Conservation (phyloP, 2,888 invertebrate genomes). For the Mythimna impura region DNA sequence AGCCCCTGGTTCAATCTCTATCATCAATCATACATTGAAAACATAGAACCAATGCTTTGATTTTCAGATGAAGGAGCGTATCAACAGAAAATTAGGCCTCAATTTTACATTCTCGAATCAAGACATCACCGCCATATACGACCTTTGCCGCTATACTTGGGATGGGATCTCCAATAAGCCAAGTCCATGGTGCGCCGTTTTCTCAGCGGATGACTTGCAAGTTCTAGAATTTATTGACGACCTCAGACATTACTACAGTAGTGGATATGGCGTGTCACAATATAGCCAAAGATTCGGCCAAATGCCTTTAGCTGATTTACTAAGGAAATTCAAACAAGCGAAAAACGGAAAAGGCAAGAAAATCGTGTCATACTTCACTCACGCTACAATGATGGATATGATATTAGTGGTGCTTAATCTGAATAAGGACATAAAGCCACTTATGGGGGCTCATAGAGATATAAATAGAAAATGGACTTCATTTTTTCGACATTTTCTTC, state of each 20-base stretch:
- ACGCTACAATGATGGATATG: conserved; percentile 91
- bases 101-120: conserved; percentile 71
- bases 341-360: conserved; percentile 76
- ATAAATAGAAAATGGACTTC: conserved; percentile 92
- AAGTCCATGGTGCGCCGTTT: conserved; percentile 94
- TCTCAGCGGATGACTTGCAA: conserved; percentile 92
- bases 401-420: conserved; percentile 92
- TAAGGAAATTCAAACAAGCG: conserved; percentile 84
- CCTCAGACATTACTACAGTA: conserved; percentile 92
- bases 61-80: conserved; percentile 78
- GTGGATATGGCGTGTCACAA: conserved; percentile 77
- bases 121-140: conserved; percentile 92
- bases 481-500: conserved; percentile 92
- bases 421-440: conserved; percentile 90
- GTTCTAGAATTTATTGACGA: conserved; percentile 91
- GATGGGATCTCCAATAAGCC: conserved; percentile 84
- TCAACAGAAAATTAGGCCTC: conserved; percentile 86
- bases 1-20: too few species aligned
- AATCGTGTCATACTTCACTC: conserved; percentile 92
- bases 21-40: too few species aligned
- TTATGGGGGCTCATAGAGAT: conserved; percentile 91
- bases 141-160: conserved; percentile 94
- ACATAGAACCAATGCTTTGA: too few species aligned
- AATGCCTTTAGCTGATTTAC: conserved; percentile 92
- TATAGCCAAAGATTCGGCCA: conserved; percentile 92